These are phyloP conservation scores for Zenarchopterus dispar DNA, from an alignment of 2,797 vertebrate genomes.

Conservation along the genomic window DNA sequence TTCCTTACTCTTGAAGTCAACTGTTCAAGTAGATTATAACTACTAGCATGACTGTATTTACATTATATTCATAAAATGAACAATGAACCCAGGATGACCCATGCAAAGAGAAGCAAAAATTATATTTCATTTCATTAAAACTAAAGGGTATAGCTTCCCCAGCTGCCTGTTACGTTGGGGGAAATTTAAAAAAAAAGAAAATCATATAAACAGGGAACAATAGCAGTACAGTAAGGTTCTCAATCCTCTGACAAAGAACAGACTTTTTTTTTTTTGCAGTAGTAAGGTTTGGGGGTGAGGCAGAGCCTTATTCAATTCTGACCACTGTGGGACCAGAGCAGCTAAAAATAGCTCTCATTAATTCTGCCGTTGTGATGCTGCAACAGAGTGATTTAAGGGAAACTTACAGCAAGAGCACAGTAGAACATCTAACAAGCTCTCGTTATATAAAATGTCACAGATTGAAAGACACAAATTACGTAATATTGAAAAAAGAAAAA, in stretches of 20 bases:
- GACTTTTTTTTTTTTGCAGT: conserved; percentile 50
- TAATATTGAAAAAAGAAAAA: conserved; percentile 28
- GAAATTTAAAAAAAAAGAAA: conserved; percentile 54
- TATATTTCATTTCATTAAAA: conserved; percentile 37
- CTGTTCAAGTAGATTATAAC: neutral
- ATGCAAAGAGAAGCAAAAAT: conserved; percentile 14
- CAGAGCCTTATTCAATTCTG: conserved; percentile 78
- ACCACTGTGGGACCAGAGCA: conserved; percentile 63
- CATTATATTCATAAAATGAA: neutral
- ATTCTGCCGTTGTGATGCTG: conserved; percentile 78
- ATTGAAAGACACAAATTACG: conserved; percentile 42
- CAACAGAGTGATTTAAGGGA: conserved; percentile 73
- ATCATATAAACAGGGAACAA: conserved; percentile 27
- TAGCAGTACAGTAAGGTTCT: conserved; percentile 51
- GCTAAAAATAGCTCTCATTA: conserved; percentile 82
- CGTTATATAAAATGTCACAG: conserved; percentile 49
- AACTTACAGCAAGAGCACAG: conserved; percentile 65
- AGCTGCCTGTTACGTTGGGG: too few relatives aligned
- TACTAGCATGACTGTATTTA: neutral
- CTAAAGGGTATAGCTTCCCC: conserved; percentile 21
- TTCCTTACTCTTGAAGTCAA: neutral
- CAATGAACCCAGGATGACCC: conserved; percentile 3
- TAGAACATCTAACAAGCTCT: conserved; percentile 61
- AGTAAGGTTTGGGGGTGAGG: conserved; percentile 61
- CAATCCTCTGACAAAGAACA: conserved; percentile 55